Percentiles rank a stretch among this genome's conserved stretches.
Conservation (phyloP, 1,140 invertebrate species). For the Octopus sinensis region DNA sequence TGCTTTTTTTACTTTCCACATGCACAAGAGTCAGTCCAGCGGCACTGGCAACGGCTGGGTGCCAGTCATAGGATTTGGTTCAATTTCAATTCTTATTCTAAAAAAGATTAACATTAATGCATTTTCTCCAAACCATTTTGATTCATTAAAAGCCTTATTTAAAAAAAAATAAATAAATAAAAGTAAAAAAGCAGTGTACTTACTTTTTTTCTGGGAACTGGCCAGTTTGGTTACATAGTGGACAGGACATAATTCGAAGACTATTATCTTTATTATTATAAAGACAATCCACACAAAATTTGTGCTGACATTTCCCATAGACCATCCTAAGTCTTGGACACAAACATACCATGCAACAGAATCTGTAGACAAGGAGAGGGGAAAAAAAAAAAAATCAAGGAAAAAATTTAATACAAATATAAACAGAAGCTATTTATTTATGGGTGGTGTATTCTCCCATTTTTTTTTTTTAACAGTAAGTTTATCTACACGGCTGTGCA, state of each 20-base stretch:
- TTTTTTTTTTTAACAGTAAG: too few species aligned
- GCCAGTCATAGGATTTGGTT: too few species aligned
- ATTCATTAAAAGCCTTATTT: neutral
- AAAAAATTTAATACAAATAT: too few species aligned
- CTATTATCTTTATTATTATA: constrained; percentile 26
- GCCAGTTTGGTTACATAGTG: constrained; percentile 29
- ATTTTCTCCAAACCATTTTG: too few species aligned
- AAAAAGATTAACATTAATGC: too few species aligned
- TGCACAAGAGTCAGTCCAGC: too few species aligned
- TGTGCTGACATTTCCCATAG: constrained; percentile 36
- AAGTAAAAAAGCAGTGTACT: neutral
- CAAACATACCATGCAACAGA: constrained; percentile 36
- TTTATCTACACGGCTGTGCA: too few species aligned
- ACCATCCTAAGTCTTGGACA: constrained; percentile 36
- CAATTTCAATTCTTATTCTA: too few species aligned
- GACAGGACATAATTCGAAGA: constrained; percentile 31
- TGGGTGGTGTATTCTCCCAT: too few species aligned
- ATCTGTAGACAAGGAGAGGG: constrained; percentile 19
- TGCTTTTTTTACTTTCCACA: too few species aligned
- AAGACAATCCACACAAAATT: constrained; percentile 38
- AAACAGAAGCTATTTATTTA: too few species aligned
- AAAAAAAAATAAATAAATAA: constrained; percentile 12
- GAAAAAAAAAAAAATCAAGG: neutral
- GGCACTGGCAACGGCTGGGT: too few species aligned
- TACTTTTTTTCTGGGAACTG: constrained; percentile 33